These are phyloP conservation scores for Origma solitaria DNA, from an alignment of 2,113 vertebrate species.

Conservation along the genomic window DNA sequence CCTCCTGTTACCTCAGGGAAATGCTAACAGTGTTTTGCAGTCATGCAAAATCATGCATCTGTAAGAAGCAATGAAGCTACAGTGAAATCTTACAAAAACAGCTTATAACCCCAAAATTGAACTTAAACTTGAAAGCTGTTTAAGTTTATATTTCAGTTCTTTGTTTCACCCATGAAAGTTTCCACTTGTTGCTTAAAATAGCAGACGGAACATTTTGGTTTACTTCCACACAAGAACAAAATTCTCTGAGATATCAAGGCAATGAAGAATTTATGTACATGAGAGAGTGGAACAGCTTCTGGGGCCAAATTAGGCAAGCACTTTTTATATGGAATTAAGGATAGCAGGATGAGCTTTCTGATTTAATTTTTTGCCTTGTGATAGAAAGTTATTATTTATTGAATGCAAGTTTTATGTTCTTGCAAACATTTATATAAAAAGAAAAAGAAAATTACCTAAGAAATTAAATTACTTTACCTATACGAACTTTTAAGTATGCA, in stretches of 20 bases:
- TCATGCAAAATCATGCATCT: not conserved
- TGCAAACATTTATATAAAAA: not conserved
- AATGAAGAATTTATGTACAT: not conserved
- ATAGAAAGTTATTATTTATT: not conserved
- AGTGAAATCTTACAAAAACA: not conserved
- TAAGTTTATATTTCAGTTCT: slow-evolving; percentile 52
- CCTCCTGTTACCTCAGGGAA: not conserved
- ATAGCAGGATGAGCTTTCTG: not conserved
- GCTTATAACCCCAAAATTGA: slow-evolving; percentile 31
- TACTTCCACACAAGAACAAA: slow-evolving; percentile 58
- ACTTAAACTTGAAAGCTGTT: slow-evolving; percentile 11
- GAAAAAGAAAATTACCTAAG: not conserved
- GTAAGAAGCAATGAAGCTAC: not conserved
- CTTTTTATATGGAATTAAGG: not conserved
- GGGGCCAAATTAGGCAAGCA: not conserved
- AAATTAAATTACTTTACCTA: not conserved
- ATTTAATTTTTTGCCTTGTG: not conserved
- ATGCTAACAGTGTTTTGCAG: not conserved
- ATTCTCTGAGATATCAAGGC: slow-evolving; percentile 21
- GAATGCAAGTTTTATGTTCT: not conserved
- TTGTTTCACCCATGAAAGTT: slow-evolving; percentile 45
- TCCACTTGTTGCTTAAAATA: slow-evolving; percentile 59
- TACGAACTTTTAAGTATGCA: not conserved
- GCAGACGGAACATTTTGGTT: slow-evolving; percentile 45
- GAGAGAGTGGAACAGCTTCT: not conserved